Conservation (phyloP, 2,113 vertebrate species). For the Embiotoca jacksoni region DNA sequence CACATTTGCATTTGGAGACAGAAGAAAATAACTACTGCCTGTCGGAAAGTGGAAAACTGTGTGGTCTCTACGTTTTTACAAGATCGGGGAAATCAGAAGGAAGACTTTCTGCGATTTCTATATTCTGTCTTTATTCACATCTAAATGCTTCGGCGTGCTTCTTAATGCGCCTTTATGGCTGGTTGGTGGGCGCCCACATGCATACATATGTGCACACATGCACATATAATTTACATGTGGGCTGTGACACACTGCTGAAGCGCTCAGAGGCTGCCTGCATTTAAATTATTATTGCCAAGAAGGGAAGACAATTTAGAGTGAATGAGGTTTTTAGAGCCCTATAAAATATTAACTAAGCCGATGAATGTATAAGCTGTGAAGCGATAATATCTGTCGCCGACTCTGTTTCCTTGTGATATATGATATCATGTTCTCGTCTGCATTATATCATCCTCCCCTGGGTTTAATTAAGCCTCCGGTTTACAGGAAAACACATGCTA, state of each 20-base stretch:
- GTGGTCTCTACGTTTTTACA: conserved; percentile 39
- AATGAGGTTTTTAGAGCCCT: conserved; percentile 79
- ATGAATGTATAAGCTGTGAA: conserved; percentile 78
- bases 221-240: conserved; percentile 66
- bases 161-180: conserved; percentile 56
- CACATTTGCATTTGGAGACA: conserved; percentile 81
- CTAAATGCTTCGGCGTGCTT: background rate
- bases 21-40: conserved; percentile 74
- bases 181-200: conserved; percentile 42
- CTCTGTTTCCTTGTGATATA: conserved; percentile 54
- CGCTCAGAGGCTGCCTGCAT: conserved; percentile 58
- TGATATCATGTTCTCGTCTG: conserved; percentile 41
- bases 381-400: conserved; percentile 52
- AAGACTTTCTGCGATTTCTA: conserved; percentile 21
- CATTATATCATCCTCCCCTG: conserved; percentile 12
- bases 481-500: conserved; percentile 13
- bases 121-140: background rate
- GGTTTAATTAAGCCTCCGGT: conserved; percentile 44
- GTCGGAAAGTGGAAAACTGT: conserved; percentile 59
- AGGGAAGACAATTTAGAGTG: conserved; percentile 76
- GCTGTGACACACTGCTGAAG: conserved; percentile 48
- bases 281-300: conserved; percentile 74
- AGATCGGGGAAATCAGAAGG: conserved; percentile 52
- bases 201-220: conserved; percentile 57
- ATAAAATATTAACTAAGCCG: conserved; percentile 81